Percentiles rank a stretch among this genome's conserved stretches.
Conservation (phyloP, 1,140 invertebrate species). For the Hyles euphorbiae region DNA sequence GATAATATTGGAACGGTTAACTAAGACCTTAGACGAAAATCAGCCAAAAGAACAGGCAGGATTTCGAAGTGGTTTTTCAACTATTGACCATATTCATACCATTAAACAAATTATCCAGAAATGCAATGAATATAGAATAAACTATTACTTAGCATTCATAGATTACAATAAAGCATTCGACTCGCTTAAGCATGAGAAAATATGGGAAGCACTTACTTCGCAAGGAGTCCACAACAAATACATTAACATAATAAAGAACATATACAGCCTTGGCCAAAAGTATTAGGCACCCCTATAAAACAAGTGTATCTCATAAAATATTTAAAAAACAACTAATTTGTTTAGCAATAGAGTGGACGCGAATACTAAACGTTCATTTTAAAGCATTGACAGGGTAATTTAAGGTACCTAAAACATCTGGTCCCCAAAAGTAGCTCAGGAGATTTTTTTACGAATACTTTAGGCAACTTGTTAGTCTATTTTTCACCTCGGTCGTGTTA, state of each 20-base stretch:
- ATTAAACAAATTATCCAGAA: constrained; percentile 26
- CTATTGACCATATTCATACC: constrained; percentile 21
- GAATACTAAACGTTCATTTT: no score
- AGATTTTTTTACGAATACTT: no score
- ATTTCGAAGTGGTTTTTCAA: constrained; percentile 24
- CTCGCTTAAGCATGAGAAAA: constrained; percentile 16
- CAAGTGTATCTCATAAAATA: no score
- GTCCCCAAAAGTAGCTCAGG: no score
- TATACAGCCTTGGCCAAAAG: no score
- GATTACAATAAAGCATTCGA: constrained; percentile 30
- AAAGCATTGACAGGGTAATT: no score
- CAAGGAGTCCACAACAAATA: constrained; percentile 20
- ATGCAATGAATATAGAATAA: constrained; percentile 20
- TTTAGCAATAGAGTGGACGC: no score
- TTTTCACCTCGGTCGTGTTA: no score
- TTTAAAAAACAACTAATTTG: no score
- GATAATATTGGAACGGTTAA: constrained; percentile 21
- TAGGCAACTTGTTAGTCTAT: no score
- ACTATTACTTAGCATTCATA: constrained; percentile 21
- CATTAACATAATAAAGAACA: constrained; percentile 13
- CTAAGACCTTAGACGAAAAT: constrained; percentile 24
- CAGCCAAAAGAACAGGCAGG: constrained; percentile 24
- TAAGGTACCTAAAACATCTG: no score
- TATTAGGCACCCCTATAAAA: no score
- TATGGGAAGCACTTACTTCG: constrained; percentile 19